phyloP scores from a whole-genome alignment of 53 echinoderm and acorn worm genomes.

The Paracentrotus lividus region DNA sequence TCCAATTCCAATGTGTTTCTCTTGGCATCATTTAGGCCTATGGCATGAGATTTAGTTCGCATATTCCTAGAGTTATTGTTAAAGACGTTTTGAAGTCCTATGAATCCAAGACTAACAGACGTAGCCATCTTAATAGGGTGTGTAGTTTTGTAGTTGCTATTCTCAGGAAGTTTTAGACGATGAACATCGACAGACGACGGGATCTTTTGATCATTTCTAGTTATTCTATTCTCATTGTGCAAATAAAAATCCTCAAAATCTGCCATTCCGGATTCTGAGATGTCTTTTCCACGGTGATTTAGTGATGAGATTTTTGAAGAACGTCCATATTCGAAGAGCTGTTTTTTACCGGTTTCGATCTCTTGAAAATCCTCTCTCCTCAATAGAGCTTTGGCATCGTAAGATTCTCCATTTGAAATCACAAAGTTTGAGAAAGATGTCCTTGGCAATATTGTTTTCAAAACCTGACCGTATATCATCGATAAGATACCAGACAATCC shows the following conservation, averaged over 20 bases:
- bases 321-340: not conserved
- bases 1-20: not conserved
- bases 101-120: not conserved
- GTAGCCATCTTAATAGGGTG: not conserved
- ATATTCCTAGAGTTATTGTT: not conserved
- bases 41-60: not conserved
- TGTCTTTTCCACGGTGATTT: not conserved
- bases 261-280: not conserved
- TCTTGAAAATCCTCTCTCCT: not conserved
- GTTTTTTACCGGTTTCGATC: not conserved
- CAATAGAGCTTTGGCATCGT: not conserved
- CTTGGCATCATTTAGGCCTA: not conserved
- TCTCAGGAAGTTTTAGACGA: not conserved
- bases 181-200: not conserved
- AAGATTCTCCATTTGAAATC: not conserved
- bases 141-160: not conserved
- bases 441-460: not conserved
- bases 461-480: not conserved
- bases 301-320: not conserved
- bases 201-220: not conserved
- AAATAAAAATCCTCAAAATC: not conserved
- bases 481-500: slow-evolving; percentile 5
- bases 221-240: not conserved
- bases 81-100: not conserved
- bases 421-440: not conserved